Evolutionary conservation across 2,113 vertebrate species (phyloP).

Genomic region (Oceanites oceanicus): DNA sequence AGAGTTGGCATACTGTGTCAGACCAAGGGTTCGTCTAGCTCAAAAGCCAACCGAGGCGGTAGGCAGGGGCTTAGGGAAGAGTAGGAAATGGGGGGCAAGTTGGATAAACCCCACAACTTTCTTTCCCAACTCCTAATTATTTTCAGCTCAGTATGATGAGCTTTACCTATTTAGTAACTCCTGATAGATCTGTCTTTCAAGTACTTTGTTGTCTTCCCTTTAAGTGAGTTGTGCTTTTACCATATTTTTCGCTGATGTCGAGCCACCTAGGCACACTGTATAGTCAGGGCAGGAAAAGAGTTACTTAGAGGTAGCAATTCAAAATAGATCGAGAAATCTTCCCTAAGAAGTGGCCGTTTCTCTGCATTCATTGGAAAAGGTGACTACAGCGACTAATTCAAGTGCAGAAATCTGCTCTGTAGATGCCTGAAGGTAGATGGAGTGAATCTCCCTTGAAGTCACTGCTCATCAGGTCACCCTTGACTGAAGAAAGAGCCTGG

Average conservation of each 20-base stretch:
- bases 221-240: background rate
- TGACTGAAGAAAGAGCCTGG: background rate
- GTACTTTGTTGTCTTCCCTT: background rate
- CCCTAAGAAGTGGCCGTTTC: background rate
- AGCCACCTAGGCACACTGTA: background rate
- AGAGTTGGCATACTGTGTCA: background rate
- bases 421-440: background rate
- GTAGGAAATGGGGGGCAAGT: background rate
- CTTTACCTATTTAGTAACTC: background rate
- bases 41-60: background rate
- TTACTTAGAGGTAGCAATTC: background rate
- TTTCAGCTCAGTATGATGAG: background rate
- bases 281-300: background rate
- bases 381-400: background rate
- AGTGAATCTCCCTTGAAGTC: background rate
- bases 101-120: background rate
- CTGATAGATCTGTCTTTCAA: background rate
- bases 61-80: background rate
- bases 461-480: background rate
- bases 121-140: background rate
- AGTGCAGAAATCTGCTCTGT: background rate
- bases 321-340: background rate
- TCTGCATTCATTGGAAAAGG: background rate
- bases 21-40: background rate
- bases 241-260: rapidly evolving